Conservation (phyloP, 2,113 vertebrate genomes). For the Caranx ignobilis region DNA sequence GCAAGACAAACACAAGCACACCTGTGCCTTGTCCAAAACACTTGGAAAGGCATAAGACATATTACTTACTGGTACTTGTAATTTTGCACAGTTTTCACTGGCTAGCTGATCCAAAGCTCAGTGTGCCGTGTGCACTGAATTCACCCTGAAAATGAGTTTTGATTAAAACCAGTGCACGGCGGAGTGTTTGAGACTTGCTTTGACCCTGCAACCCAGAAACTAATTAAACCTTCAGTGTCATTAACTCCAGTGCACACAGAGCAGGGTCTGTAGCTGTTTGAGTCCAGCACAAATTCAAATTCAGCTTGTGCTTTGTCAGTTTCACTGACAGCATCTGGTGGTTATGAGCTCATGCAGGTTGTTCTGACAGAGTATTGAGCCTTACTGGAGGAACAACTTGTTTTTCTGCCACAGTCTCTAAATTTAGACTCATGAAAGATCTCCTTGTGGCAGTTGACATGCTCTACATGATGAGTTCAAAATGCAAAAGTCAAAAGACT, state of each 20-base stretch:
- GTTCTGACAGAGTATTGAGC: not conserved
- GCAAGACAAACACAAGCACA: not conserved
- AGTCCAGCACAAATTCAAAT: not conserved
- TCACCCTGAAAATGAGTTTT: not conserved
- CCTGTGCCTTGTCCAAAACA: not conserved
- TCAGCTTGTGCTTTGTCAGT: not conserved
- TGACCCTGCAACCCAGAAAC: not conserved
- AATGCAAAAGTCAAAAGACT: not conserved
- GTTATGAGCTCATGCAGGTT: not conserved
- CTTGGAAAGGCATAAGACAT: not conserved
- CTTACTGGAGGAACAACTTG: not conserved
- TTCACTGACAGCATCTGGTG: not conserved
- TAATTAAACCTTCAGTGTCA: conserved; percentile 20
- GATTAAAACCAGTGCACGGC: conserved; percentile 7
- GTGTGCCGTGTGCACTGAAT: not conserved
- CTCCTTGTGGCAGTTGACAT: not conserved
- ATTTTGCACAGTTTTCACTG: not conserved
- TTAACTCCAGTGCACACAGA: not conserved
- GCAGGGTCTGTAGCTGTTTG: not conserved
- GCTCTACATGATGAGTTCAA: not conserved
- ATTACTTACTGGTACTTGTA: not conserved
- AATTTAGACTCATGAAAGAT: conserved; percentile 12
- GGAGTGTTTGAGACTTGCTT: not conserved
- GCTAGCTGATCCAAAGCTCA: not conserved
- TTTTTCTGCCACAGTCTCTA: not conserved